phyloP scores from a whole-genome alignment of 2,797 vertebrate genomes.

The Dendrocincla fuliginosa region DNA sequence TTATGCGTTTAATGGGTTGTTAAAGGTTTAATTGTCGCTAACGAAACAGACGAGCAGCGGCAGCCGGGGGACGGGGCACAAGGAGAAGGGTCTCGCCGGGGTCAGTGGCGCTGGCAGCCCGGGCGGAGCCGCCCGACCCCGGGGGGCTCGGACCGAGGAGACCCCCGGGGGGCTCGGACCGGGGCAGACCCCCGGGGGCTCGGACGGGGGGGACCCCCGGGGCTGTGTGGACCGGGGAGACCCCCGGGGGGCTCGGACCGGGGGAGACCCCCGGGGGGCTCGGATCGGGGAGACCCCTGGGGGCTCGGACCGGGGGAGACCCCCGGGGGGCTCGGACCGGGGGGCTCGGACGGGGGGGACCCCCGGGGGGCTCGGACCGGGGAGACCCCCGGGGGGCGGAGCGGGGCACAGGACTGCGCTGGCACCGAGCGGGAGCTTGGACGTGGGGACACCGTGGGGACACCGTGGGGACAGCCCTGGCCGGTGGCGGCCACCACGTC shows the following conservation, averaged over 20 bases:
- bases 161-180: neutral
- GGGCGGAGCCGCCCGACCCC: neutral
- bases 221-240: neutral
- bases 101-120: constrained; percentile 4
- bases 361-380: neutral
- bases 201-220: too few species aligned
- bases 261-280: neutral
- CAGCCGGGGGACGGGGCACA: constrained; percentile 61
- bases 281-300: neutral
- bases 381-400: neutral
- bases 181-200: neutral
- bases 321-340: too few species aligned
- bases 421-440: accelerated
- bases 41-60: constrained; percentile 68
- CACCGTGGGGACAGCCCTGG: accelerated
- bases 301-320: neutral
- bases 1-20: constrained; percentile 83
- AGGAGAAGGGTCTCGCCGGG: constrained; percentile 45
- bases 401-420: too few species aligned
- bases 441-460: accelerated
- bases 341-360: too few species aligned
- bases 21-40: constrained; percentile 78
- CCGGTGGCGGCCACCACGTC: neutral
- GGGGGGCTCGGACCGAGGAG: neutral
- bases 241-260: neutral